phyloP scores from a whole-genome alignment of 2,113 vertebrate genomes.

The Brienomyrus brachyistius region DNA sequence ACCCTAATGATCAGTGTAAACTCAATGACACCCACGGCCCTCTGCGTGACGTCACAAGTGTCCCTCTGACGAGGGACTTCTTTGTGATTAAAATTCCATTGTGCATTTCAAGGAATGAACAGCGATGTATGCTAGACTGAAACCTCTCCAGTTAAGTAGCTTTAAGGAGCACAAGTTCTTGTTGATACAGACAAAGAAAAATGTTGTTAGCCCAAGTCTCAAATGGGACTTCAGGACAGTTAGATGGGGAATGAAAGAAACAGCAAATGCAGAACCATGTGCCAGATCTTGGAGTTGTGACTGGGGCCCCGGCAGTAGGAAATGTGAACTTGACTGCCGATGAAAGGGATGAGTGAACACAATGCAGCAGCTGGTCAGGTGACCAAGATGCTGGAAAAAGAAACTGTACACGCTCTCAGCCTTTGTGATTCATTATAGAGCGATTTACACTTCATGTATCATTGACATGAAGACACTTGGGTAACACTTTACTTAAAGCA shows the following conservation, averaged over 20 bases:
- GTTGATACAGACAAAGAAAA: not conserved
- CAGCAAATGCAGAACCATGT: not conserved
- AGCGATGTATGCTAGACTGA: conserved; percentile 4
- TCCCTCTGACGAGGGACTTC: conserved; percentile 13
- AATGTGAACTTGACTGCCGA: not conserved
- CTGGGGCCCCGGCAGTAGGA: not conserved
- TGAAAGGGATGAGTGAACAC: not conserved
- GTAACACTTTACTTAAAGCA: too few species aligned
- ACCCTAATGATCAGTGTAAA: conserved; percentile 38
- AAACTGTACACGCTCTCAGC: not conserved
- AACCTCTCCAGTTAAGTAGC: not conserved
- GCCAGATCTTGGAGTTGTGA: not conserved
- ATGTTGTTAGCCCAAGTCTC: not conserved
- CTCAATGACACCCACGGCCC: conserved; percentile 36
- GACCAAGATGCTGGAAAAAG: not conserved
- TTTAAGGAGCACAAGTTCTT: not conserved
- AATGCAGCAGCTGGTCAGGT: not conserved
- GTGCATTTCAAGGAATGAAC: conserved; percentile 26
- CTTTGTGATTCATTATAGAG: not conserved
- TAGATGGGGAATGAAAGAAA: not conserved
- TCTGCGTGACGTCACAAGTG: conserved; percentile 17
- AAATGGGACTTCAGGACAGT: not conserved
- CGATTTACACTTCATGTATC: not conserved
- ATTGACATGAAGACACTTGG: not conserved
- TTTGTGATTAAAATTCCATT: conserved; percentile 11